Evolutionary conservation across 2,888 invertebrate genomes (phyloP).

Genomic region (Rhyacophila evoluta): DNA sequence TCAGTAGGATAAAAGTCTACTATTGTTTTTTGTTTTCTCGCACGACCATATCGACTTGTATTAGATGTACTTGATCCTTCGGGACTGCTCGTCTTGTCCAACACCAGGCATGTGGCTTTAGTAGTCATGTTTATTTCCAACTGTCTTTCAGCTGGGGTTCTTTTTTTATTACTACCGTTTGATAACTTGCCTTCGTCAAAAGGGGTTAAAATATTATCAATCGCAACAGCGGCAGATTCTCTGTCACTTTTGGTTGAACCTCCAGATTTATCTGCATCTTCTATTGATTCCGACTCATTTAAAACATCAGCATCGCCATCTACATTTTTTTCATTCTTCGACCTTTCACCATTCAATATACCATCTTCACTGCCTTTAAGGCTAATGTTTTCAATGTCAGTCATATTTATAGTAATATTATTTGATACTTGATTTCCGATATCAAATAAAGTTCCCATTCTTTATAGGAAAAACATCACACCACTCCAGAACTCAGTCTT

Average conservation of each 20-base stretch:
- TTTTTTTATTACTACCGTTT: conserved; percentile 15
- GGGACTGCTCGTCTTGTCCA: conserved; percentile 65
- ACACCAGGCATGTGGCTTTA: conserved; percentile 60
- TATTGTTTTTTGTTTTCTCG: conserved; percentile 68
- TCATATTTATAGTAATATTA: background rate
- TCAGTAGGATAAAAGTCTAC: conserved; percentile 63
- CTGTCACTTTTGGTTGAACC: background rate
- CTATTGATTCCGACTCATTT: background rate
- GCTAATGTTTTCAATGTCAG: background rate
- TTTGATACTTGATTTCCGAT: background rate
- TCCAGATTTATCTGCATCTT: background rate
- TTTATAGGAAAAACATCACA: background rate
- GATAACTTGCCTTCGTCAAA: background rate
- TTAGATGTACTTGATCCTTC: conserved; percentile 58
- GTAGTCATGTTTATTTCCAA: conserved; percentile 65
- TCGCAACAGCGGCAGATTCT: background rate
- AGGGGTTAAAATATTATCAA: too few species aligned
- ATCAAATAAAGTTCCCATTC: background rate
- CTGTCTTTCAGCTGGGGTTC: conserved; percentile 62
- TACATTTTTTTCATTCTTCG: background rate
- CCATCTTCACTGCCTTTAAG: background rate
- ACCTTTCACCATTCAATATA: background rate
- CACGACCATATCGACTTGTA: conserved; percentile 73
- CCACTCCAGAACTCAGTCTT: background rate
- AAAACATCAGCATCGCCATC: background rate